Base-by-base conservation (phyloP, 1,140 invertebrate genomes). In the Papilio xuthus region DNA sequence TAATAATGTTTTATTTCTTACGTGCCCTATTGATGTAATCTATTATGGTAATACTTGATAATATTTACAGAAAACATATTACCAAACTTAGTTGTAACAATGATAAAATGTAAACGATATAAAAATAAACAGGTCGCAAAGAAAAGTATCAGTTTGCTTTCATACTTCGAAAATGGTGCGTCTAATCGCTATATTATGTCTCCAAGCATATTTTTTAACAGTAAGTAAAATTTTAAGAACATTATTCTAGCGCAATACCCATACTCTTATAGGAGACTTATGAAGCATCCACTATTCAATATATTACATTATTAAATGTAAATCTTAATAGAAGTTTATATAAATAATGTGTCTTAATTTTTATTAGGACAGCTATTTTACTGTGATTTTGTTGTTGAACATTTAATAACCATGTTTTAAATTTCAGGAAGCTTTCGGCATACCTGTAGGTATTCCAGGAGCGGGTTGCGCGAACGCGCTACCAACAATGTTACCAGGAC, bases 211-310 rank as follows among this genome's bases (percentile, higher is more conserved):
- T 76, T 63, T 63, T 18, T 60, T 60, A 20, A 60, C 53, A 12
- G 74, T 76, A 76, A 76, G 74, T 67, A 28, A 67, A 79, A 80
- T 60, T 44, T 67, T 32, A 78, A 78, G 67, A 77, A 18, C 74
- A 7, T 23, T 60, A n/a, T 13, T 3, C 20, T 67, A 26, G 12
- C 15, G 23, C 13, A 67, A 28, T 28, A 28, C 13, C 26, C 18
- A 63, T 63, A 13, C 12, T 28, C 32, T 32, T 13, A 60, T 3
- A 60, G 26, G 9, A 23, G 20, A 18, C 44, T 47, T 15, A 47
- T n/a, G n/a, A n/a, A n/a, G n/a, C n/a, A n/a, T n/a, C n/a, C n/a
- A n/a, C n/a, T n/a, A n/a, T n/a, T n/a, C n/a, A n/a, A n/a, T n/a
- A n/a, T n/a, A n/a, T n/a, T n/a, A n/a, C n/a, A n/a, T n/a, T n/a